These are phyloP conservation scores for Volucella inflata DNA, from an alignment of 2,888 invertebrate genomes.

Conservation along the genomic window DNA sequence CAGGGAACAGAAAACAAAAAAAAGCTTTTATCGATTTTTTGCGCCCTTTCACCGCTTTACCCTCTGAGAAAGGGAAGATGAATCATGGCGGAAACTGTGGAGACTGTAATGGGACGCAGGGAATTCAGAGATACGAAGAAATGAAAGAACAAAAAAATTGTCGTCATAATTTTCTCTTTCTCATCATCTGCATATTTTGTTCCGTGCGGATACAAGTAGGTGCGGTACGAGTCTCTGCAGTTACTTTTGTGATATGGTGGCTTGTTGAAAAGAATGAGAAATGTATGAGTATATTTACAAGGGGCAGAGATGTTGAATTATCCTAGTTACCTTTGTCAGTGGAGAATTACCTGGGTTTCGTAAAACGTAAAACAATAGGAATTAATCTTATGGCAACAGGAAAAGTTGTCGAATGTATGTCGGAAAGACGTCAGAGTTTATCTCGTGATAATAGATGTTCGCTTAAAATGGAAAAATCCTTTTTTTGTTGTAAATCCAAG, in stretches of 20 bases:
- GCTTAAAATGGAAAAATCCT: not conserved
- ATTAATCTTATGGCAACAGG: slow-evolving; percentile 22
- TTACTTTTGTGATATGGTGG: not conserved
- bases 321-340: slow-evolving; percentile 33
- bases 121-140: not conserved
- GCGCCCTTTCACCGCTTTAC: too few relatives aligned
- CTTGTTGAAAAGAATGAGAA: slow-evolving; percentile 12
- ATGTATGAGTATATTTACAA: too few relatives aligned
- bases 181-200: slow-evolving; percentile 2
- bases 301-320: slow-evolving; percentile 12
- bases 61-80: not conserved
- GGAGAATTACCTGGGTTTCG: slow-evolving; percentile 28
- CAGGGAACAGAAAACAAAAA: not conserved
- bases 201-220: too few relatives aligned
- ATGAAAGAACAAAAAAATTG: slow-evolving; percentile 10
- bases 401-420: slow-evolving; percentile 8
- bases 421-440: not conserved
- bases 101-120: not conserved
- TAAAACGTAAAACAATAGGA: not conserved
- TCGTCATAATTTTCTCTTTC: slow-evolving; percentile 2
- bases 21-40: slow-evolving; percentile 13
- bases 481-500: not conserved
- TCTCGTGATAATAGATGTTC: not conserved
- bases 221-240: not conserved
- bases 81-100: not conserved